phyloP scores from a whole-genome alignment of 2,888 invertebrate species.

The Rhimphoctona megacephalus region DNA sequence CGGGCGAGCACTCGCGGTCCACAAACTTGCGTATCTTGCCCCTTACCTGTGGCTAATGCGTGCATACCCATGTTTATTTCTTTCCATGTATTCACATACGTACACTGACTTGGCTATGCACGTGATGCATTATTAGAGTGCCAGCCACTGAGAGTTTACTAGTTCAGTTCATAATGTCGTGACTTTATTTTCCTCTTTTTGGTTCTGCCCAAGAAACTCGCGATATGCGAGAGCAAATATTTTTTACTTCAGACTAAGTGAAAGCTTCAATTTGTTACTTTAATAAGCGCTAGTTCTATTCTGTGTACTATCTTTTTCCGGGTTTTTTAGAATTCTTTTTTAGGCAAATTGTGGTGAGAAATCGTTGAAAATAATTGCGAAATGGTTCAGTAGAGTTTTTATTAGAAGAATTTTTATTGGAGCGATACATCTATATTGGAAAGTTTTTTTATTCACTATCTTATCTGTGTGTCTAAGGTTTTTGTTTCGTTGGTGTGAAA shows the following conservation, averaged over 20 bases:
- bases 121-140: slow-evolving; percentile 49
- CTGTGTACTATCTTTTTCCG: neutral
- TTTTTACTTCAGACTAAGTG: slow-evolving; percentile 17
- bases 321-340: neutral
- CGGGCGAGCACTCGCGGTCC: slow-evolving; percentile 63
- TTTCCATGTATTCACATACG: neutral
- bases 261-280: slow-evolving; percentile 31
- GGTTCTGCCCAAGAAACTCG: slow-evolving; percentile 1
- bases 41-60: slow-evolving; percentile 30
- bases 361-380: neutral
- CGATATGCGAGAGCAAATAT: slow-evolving; percentile 10
- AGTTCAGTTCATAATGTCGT: slow-evolving; percentile 49
- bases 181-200: slow-evolving; percentile 23
- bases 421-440: neutral
- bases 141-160: slow-evolving; percentile 46
- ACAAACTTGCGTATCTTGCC: slow-evolving; percentile 75
- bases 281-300: slow-evolving; percentile 23
- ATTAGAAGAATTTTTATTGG: neutral
- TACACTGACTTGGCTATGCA: neutral
- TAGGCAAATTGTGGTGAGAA: neutral
- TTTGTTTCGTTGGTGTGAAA: neutral
- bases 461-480: neutral
- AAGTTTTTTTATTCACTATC: neutral
- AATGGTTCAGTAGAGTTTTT: neutral
- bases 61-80: slow-evolving; percentile 31